These are phyloP conservation scores for Caenorhabditis imperialis DNA, from an alignment of 2,888 invertebrate species.

Conservation along the genomic window DNA sequence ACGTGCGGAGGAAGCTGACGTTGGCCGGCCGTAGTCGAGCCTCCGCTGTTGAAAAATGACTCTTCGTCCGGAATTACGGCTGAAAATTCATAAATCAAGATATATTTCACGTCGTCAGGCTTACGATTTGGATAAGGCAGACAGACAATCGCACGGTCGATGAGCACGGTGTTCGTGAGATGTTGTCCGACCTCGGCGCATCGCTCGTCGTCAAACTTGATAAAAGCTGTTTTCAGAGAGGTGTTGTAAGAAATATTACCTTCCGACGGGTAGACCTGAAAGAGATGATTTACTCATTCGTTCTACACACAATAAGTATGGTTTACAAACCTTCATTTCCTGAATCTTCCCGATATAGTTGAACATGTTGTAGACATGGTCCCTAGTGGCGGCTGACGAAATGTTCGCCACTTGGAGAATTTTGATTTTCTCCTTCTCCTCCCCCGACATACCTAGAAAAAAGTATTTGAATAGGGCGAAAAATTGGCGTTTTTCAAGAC, in stretches of 20 bases:
- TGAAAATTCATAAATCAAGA: slow-evolving; percentile 12
- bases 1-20: slow-evolving; percentile 89
- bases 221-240: slow-evolving; percentile 87
- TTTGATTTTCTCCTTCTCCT: slow-evolving; percentile 56
- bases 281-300: too few relatives aligned
- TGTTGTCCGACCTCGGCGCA: slow-evolving; percentile 96
- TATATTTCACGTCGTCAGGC: too few relatives aligned
- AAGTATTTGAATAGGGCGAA: too few relatives aligned
- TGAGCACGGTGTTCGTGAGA: slow-evolving; percentile 98
- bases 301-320: too few relatives aligned
- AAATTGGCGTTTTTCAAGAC: not conserved
- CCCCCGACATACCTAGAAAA: slow-evolving; percentile 56
- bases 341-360: slow-evolving; percentile 75
- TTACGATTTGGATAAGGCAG: slow-evolving; percentile 84
- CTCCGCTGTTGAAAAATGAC: slow-evolving; percentile 91
- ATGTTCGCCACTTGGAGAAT: slow-evolving; percentile 77
- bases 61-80: slow-evolving; percentile 87
- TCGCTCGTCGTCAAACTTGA: slow-evolving; percentile 90
- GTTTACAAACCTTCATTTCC: slow-evolving; percentile 71
- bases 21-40: slow-evolving; percentile 83
- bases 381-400: slow-evolving; percentile 73
- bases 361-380: slow-evolving; percentile 76
- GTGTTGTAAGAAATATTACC: slow-evolving; percentile 63
- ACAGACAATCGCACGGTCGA: slow-evolving; percentile 95
- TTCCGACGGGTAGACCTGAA: slow-evolving; percentile 76